These are phyloP conservation scores for Rhinichthys osculus DNA, from an alignment of 2,797 vertebrate species.

Conservation along the genomic window DNA sequence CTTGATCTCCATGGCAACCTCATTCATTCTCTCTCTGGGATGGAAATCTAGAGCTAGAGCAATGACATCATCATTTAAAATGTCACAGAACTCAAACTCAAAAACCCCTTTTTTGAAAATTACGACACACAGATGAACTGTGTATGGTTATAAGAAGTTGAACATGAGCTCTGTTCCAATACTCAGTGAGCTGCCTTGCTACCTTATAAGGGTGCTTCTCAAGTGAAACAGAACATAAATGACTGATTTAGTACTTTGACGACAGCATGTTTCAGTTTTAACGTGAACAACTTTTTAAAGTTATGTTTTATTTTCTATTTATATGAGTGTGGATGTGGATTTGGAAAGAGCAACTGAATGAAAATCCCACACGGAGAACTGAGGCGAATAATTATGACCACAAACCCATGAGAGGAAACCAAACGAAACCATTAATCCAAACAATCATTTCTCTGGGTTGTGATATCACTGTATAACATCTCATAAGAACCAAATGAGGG, in stretches of 20 bases:
- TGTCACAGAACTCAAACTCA: conserved; percentile 5
- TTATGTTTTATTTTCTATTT: not conserved
- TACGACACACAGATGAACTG: not conserved
- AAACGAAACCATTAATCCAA: conserved; percentile 42
- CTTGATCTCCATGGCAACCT: conserved; percentile 19
- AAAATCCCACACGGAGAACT: conserved; percentile 33
- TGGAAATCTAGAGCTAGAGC: conserved; percentile 13
- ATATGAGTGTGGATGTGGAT: conserved; percentile 6
- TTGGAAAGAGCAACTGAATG: not conserved
- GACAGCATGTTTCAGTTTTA: not conserved
- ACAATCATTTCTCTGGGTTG: conserved; percentile 34
- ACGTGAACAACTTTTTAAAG: not conserved
- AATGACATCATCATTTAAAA: conserved; percentile 37
- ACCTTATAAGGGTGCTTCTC: not conserved
- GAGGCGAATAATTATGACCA: conserved; percentile 39
- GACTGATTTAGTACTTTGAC: not conserved
- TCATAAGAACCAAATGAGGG: conserved; percentile 8
- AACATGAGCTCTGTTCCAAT: not conserved
- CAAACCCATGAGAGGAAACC: conserved; percentile 43
- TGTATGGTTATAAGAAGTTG: conserved; percentile 2
- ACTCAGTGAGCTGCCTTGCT: not conserved
- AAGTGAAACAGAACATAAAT: not conserved
- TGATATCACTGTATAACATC: conserved; percentile 13
- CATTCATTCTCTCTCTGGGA: conserved; percentile 22
- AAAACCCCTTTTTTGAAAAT: not conserved